These are phyloP conservation scores for Sciaenops ocellatus DNA, from an alignment of 2,797 vertebrate genomes.

Conservation along the genomic window DNA sequence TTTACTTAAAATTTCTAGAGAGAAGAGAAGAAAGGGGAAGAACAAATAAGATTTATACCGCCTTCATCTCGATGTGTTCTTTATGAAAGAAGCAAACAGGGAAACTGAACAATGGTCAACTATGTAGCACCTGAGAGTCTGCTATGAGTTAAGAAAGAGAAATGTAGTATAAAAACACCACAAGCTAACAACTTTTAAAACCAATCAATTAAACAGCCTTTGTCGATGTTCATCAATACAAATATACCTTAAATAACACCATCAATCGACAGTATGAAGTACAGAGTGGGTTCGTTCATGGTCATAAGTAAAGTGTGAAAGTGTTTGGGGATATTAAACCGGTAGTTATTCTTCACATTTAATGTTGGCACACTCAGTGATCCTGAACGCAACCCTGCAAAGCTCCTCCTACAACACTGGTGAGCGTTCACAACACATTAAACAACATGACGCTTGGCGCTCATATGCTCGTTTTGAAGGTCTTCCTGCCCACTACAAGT, in stretches of 20 bases:
- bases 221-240: constrained; percentile 12
- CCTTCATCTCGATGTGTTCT: not conserved
- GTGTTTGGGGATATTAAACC: not conserved
- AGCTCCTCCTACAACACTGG: constrained; percentile 11
- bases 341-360: constrained; percentile 1
- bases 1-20: constrained; percentile 1
- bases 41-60: not conserved
- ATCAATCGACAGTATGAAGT: not conserved
- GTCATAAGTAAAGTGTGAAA: constrained; percentile 1
- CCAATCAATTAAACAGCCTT: constrained; percentile 1
- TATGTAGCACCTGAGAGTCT: constrained; percentile 31
- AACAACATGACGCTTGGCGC: constrained; percentile 17
- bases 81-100: not conserved
- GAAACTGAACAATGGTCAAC: constrained; percentile 17
- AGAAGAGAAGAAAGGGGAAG: not conserved
- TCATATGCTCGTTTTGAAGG: not conserved
- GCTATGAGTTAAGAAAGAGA: not conserved
- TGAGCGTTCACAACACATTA: not conserved
- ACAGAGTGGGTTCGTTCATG: not conserved
- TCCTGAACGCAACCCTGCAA: constrained; percentile 20
- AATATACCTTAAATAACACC: constrained; percentile 42
- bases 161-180: constrained; percentile 30
- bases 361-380: constrained; percentile 41
- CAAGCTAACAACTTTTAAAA: constrained; percentile 31
- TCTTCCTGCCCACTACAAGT: not conserved